These are phyloP conservation scores for Dryobota labecula DNA, from an alignment of 2,888 invertebrate species.

Conservation along the genomic window DNA sequence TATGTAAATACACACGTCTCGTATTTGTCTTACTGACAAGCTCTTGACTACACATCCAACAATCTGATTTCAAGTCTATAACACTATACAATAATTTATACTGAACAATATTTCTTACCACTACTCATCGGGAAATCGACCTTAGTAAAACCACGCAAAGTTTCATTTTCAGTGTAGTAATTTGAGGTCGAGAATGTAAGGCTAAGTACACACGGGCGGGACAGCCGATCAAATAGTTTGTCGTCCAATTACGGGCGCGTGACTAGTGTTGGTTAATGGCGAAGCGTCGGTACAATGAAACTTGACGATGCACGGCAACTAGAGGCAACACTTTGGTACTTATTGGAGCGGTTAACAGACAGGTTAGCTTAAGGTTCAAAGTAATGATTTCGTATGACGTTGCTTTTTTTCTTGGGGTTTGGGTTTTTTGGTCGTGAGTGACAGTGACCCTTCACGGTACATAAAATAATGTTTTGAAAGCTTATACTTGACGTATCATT, in stretches of 20 bases:
- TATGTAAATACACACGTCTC: conserved; percentile 27
- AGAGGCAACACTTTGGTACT: conserved; percentile 40
- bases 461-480: conserved; percentile 19
- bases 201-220: conserved; percentile 58
- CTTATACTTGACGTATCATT: conserved; percentile 2
- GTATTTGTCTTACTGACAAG: conserved; percentile 45
- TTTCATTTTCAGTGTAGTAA: conserved; percentile 5
- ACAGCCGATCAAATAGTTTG: conserved; percentile 74
- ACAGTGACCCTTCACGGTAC: conserved; percentile 11
- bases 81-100: conserved; percentile 42
- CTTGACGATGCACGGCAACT: conserved; percentile 44
- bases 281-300: conserved; percentile 63
- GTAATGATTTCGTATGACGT: conserved; percentile 57
- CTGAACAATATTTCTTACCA: conserved; percentile 24
- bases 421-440: conserved; percentile 25
- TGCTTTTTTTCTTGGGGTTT: conserved; percentile 28
- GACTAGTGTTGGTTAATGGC: conserved; percentile 68
- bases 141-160: conserved; percentile 3
- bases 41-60: conserved; percentile 44
- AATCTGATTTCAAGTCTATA: conserved; percentile 52
- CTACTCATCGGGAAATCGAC: neutral
- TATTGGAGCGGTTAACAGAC: conserved; percentile 44
- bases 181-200: conserved; percentile 50
- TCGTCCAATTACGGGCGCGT: conserved; percentile 71
- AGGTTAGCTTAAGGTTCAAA: conserved; percentile 38